Percentiles rank a stretch among this genome's conserved stretches.
Conservation (phyloP, 2,888 invertebrate species). For the Macaria notata region DNA sequence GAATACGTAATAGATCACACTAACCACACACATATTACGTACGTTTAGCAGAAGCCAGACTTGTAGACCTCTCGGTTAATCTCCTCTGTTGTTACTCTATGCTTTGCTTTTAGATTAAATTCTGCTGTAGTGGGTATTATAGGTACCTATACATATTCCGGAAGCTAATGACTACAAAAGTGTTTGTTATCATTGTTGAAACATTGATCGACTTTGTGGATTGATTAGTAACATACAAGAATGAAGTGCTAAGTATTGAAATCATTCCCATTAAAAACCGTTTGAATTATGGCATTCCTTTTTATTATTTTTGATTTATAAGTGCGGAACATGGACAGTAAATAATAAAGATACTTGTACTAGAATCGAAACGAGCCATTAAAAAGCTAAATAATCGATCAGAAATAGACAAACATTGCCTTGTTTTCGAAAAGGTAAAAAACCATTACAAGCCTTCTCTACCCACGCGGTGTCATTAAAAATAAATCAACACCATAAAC, state of each 20-base stretch:
- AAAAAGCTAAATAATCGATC: neutral
- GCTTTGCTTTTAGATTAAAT: slow-evolving; percentile 17
- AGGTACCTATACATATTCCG: no score
- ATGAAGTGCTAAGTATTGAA: no score
- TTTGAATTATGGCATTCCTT: no score
- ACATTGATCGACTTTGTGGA: no score
- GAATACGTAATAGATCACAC: slow-evolving; percentile 21
- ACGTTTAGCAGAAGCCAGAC: slow-evolving; percentile 12
- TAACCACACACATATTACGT: slow-evolving; percentile 18
- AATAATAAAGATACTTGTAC: no score
- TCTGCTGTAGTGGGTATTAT: neutral
- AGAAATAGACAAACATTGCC: slow-evolving; percentile 4
- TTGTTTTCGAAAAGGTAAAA: slow-evolving; percentile 10
- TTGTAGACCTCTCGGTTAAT: slow-evolving; percentile 22
- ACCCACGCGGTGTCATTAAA: slow-evolving; percentile 37
- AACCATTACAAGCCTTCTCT: slow-evolving; percentile 12
- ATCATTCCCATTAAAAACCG: no score
- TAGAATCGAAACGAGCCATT: neutral
- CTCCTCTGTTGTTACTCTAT: slow-evolving; percentile 7
- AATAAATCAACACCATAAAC: slow-evolving; percentile 43
- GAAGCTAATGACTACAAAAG: no score
- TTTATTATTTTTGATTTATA: no score
- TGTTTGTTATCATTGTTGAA: no score
- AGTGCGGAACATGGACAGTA: no score
- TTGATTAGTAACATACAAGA: no score